phyloP scores from a whole-genome alignment of 2,797 vertebrate genomes.

The Trematomus bernacchii region DNA sequence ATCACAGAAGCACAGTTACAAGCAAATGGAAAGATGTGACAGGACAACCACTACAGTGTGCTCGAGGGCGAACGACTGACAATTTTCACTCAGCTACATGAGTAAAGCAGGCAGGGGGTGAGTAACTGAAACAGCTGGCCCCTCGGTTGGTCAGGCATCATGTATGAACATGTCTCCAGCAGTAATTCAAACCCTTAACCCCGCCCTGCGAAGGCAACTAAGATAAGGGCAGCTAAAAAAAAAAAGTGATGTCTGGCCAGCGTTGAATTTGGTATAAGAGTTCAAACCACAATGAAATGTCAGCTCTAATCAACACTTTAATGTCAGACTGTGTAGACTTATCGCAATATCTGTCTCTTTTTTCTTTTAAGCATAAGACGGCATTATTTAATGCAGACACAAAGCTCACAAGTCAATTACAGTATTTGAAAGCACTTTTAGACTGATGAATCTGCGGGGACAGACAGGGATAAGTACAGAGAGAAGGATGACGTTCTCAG shows the following conservation, averaged over 20 bases:
- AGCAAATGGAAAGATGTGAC: slow-evolving; percentile 67
- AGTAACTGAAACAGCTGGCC: slow-evolving; percentile 60
- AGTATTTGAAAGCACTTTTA: slow-evolving; percentile 77
- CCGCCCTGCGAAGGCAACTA: slow-evolving; percentile 85
- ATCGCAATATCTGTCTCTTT: slow-evolving; percentile 52
- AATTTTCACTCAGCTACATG: slow-evolving; percentile 75
- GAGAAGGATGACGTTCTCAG: slow-evolving; percentile 69
- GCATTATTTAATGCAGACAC: slow-evolving; percentile 68
- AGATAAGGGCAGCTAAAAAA: slow-evolving; percentile 79
- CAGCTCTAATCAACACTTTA: slow-evolving; percentile 67
- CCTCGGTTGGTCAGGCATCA: slow-evolving; percentile 56
- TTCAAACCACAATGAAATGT: slow-evolving; percentile 79
- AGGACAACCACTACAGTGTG: slow-evolving; percentile 71
- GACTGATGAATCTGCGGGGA: slow-evolving; percentile 68
- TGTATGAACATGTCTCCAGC: slow-evolving; percentile 56
- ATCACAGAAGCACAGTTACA: slow-evolving; percentile 75
- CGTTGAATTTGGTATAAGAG: slow-evolving; percentile 81
- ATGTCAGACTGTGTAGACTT: slow-evolving; percentile 52
- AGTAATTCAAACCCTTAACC: slow-evolving; percentile 72
- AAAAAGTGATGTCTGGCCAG: slow-evolving; percentile 65
- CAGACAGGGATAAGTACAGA: slow-evolving; percentile 64
- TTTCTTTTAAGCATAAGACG: slow-evolving; percentile 47
- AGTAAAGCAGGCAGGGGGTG: slow-evolving; percentile 65
- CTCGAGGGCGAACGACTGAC: slow-evolving; percentile 67
- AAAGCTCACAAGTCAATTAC: slow-evolving; percentile 74